Evolutionary conservation across 2,888 invertebrate species (phyloP).

Genomic region (Synergus umbraculus): DNA sequence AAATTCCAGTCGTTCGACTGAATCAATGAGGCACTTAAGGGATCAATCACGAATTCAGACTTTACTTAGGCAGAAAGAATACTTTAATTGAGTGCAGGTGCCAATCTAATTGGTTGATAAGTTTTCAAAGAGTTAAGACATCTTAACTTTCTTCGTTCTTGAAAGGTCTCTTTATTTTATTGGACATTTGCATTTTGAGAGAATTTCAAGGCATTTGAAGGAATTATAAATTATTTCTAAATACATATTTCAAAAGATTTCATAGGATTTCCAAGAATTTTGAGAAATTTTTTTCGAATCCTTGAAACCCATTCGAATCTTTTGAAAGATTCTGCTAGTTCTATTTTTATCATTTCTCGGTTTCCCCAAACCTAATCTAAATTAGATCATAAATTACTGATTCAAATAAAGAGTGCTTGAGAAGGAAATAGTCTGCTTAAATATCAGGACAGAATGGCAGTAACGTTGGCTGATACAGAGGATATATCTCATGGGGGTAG

Average conservation of each 20-base stretch:
- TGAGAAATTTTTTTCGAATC: no score
- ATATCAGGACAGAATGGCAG: background rate
- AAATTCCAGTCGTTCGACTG: slow-evolving; percentile 7
- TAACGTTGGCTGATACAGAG: background rate
- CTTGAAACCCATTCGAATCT: no score
- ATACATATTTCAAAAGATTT: no score
- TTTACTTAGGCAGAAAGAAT: background rate
- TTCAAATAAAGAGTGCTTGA: background rate
- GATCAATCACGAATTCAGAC: slow-evolving; percentile 6
- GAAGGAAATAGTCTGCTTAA: background rate
- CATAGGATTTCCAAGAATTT: no score
- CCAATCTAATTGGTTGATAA: slow-evolving; percentile 6
- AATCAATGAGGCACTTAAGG: slow-evolving; percentile 19
- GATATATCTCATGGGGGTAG: background rate
- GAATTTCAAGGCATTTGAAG: no score
- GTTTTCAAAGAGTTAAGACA: background rate
- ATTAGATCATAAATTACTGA: background rate
- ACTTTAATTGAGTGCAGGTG: slow-evolving; percentile 7
- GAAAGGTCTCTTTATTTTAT: background rate
- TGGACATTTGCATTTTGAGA: no score
- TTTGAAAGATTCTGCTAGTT: no score
- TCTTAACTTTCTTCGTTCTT: background rate
- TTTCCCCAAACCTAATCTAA: background rate
- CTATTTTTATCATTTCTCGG: no score
- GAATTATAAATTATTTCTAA: no score